Conservation (phyloP, 2,113 vertebrate genomes). For the Sisor rabdophorus region DNA sequence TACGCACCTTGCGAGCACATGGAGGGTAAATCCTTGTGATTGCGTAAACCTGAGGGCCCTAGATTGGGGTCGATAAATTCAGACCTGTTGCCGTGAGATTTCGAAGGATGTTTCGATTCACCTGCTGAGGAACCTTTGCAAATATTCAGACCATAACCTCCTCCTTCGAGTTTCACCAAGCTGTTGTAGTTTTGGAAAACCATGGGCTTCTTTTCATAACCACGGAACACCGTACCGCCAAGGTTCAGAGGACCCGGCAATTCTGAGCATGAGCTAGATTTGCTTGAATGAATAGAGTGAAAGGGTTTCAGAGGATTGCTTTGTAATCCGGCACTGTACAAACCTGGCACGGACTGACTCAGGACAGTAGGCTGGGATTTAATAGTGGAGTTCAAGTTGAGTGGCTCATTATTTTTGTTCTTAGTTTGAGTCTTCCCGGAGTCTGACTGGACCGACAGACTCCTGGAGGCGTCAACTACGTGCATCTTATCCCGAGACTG, state of each 20-base stretch:
- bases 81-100: conserved; percentile 44
- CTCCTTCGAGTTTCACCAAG: conserved; percentile 61
- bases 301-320: conserved; percentile 55
- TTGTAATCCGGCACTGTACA: conserved; percentile 50
- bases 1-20: conserved; percentile 50
- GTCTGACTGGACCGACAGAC: conserved; percentile 47
- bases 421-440: conserved; percentile 53
- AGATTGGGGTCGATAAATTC: conserved; percentile 40
- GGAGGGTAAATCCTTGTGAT: conserved; percentile 29
- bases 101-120: conserved; percentile 42
- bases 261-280: conserved; percentile 57
- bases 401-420: conserved; percentile 60
- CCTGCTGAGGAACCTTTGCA: conserved; percentile 54
- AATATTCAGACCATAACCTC: conserved; percentile 59
- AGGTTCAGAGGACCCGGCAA: conserved; percentile 53
- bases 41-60: conserved; percentile 47
- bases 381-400: conserved; percentile 58
- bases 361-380: conserved; percentile 56
- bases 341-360: conserved; percentile 50
- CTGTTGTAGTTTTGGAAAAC: conserved; percentile 61
- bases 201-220: conserved; percentile 59
- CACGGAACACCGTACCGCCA: conserved; percentile 59
- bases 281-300: conserved; percentile 57
- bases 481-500: conserved; percentile 52
- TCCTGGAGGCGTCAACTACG: conserved; percentile 46